Evolutionary conservation across 1,140 invertebrate species (phyloP).

Genomic region (Pogonus chalceus): DNA sequence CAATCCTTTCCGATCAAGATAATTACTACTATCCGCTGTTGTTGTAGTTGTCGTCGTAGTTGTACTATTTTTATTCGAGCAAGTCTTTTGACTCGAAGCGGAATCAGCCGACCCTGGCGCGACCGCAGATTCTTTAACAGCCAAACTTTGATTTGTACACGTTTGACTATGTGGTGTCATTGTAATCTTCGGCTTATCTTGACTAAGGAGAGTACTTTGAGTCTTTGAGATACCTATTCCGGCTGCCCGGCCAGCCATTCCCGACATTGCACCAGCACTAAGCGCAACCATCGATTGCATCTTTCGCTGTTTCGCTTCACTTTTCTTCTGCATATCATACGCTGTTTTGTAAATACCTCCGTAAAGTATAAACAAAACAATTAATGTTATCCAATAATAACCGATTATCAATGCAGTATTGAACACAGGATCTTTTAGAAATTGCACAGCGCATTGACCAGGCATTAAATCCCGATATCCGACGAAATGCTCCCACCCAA

Average conservation of each 20-base stretch:
- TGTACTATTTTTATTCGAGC: conserved; percentile 44
- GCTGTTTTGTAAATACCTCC: conserved; percentile 97
- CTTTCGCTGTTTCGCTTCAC: conserved; percentile 86
- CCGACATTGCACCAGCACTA: conserved; percentile 76
- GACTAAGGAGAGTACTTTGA: conserved; percentile 56
- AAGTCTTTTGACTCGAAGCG: conserved; percentile 51
- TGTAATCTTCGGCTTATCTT: conserved; percentile 52
- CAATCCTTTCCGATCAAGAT: neutral
- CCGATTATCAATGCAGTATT: conserved; percentile 95
- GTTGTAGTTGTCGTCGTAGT: conserved; percentile 48
- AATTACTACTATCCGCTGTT: conserved; percentile 26
- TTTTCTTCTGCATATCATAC: conserved; percentile 96
- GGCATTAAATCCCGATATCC: conserved; percentile 79
- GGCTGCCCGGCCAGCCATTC: conserved; percentile 75
- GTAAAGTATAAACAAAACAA: conserved; percentile 90
- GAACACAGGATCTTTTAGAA: conserved; percentile 94
- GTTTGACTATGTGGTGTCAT: conserved; percentile 16
- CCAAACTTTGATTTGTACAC: conserved; percentile 12
- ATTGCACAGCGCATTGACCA: conserved; percentile 93
- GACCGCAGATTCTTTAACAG: conserved; percentile 20
- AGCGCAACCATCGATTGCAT: conserved; percentile 89
- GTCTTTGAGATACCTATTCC: conserved; percentile 74
- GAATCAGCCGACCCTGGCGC: conserved; percentile 40
- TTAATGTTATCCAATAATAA: conserved; percentile 95
- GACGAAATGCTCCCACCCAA: conserved; percentile 97